Conservation (phyloP, 23 tunicate genomes). For the Styela plicata region DNA sequence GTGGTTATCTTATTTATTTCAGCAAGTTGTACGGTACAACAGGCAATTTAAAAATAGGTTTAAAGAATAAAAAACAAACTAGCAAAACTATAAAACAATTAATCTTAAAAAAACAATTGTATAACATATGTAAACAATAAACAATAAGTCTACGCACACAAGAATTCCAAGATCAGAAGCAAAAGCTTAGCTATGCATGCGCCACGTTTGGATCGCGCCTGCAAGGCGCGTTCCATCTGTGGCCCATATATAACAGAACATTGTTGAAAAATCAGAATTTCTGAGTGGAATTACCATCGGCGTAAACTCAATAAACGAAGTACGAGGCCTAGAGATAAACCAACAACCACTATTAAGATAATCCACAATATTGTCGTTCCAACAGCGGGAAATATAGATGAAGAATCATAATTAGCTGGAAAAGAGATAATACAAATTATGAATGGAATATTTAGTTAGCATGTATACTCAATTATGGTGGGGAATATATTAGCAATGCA, state of each 20-base stretch:
- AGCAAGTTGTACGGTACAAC: neutral
- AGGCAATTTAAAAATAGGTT: too few species aligned
- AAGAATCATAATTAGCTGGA: neutral
- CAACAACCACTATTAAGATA: neutral
- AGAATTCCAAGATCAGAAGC: neutral
- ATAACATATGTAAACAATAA: too few species aligned
- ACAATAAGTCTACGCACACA: neutral
- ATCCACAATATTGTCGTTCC: neutral
- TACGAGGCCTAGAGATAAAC: neutral
- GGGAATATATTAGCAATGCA: neutral
- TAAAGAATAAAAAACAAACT: too few species aligned
- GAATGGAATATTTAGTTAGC: neutral
- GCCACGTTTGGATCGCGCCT: too few species aligned
- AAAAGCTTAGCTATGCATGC: too few species aligned
- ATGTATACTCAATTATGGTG: neutral
- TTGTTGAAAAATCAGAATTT: too few species aligned
- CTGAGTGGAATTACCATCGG: neutral
- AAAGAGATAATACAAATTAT: neutral
- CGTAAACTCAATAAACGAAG: neutral
- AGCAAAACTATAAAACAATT: neutral
- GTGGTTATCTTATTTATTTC: neutral
- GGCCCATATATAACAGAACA: too few species aligned
- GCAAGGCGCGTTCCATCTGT: too few species aligned
- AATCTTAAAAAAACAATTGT: neutral
- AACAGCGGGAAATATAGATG: slow-evolving; percentile 13